Percentiles rank a stretch among this genome's conserved stretches.
Evolutionary conservation across 2,888 invertebrate genomes (phyloP).

Genomic region (Aphodius sticticus): DNA sequence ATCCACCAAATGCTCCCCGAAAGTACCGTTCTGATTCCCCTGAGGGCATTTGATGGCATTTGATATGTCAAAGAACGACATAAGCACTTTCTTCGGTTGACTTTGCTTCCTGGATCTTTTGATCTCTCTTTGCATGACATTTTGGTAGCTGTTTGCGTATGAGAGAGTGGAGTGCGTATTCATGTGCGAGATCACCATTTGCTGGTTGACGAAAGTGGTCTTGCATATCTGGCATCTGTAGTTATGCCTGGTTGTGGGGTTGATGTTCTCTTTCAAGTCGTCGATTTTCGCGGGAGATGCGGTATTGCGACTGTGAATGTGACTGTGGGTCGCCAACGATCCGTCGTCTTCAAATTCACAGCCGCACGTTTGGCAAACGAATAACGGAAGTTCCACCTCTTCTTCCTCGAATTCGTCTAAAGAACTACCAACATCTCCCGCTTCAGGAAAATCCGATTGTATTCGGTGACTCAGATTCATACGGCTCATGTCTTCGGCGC

Average conservation of each 20-base stretch:
- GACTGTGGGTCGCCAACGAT: constrained; percentile 62
- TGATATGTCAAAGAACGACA: constrained; percentile 54
- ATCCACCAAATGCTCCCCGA: constrained; percentile 50
- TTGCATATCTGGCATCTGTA: constrained; percentile 62
- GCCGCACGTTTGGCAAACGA: constrained; percentile 64
- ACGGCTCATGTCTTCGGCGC: constrained; percentile 58
- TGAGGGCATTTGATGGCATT: constrained; percentile 52
- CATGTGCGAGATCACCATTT: constrained; percentile 62
- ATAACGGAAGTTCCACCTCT: constrained; percentile 60
- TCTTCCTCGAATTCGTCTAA: constrained; percentile 56
- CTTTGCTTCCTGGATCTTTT: constrained; percentile 62
- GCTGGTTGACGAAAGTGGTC: constrained; percentile 59
- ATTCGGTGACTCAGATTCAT: constrained; percentile 55
- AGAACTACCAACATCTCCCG: constrained; percentile 64
- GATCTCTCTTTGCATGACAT: constrained; percentile 47
- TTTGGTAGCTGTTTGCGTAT: constrained; percentile 51
- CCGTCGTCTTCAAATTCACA: constrained; percentile 64
- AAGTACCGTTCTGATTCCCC: constrained; percentile 49
- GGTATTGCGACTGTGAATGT: constrained; percentile 59
- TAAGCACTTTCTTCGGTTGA: constrained; percentile 61
- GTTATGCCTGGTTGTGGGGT: constrained; percentile 52
- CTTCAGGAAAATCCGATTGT: constrained; percentile 70
- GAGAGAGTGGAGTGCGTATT: constrained; percentile 59
- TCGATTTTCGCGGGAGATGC: constrained; percentile 62
- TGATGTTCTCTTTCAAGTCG: constrained; percentile 58